Conservation (phyloP, 2,888 invertebrate species). For the Bombylius major region DNA sequence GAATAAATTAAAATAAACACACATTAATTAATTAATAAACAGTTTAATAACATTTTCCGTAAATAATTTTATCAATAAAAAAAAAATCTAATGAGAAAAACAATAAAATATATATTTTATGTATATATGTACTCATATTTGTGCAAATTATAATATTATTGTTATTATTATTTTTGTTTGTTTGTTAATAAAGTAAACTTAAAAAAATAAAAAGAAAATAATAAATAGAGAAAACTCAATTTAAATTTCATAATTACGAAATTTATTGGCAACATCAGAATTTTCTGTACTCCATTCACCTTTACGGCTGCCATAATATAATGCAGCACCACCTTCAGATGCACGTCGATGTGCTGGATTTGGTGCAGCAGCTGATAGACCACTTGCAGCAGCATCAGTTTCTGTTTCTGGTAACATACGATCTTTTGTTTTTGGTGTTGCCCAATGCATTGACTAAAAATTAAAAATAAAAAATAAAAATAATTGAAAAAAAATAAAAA, state of each 20-base stretch:
- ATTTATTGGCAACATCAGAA: conserved; percentile 72
- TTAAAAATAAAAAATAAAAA: not conserved
- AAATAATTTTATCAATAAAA: too few species aligned
- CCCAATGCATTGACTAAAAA: conserved; percentile 83
- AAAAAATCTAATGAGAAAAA: too few species aligned
- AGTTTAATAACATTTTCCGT: too few species aligned
- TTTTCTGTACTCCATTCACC: conserved; percentile 59
- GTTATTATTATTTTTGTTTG: too few species aligned
- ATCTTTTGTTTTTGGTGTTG: conserved; percentile 77
- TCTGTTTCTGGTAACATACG: conserved; percentile 62
- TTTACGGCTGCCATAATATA: conserved; percentile 46
- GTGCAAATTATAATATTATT: not conserved
- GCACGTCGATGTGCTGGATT: conserved; percentile 56
- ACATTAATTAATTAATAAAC: too few species aligned
- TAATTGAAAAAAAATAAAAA: not conserved
- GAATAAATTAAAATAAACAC: too few species aligned
- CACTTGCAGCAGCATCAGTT: conserved; percentile 34
- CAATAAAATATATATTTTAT: too few species aligned
- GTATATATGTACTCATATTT: too few species aligned
- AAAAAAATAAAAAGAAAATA: not conserved
- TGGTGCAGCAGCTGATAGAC: conserved; percentile 43
- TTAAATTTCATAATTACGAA: conserved; percentile 89
- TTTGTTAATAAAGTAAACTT: not conserved
- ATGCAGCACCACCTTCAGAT: conserved; percentile 77
- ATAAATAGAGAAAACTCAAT: conserved; percentile 3